A percentile compares a stretch with the other conserved stretches of the same genome.
phyloP scores from a whole-genome alignment of 30 jellyfish, hydroid and myxozoan genomes.

The Hydractinia symbiolongicarpus region DNA sequence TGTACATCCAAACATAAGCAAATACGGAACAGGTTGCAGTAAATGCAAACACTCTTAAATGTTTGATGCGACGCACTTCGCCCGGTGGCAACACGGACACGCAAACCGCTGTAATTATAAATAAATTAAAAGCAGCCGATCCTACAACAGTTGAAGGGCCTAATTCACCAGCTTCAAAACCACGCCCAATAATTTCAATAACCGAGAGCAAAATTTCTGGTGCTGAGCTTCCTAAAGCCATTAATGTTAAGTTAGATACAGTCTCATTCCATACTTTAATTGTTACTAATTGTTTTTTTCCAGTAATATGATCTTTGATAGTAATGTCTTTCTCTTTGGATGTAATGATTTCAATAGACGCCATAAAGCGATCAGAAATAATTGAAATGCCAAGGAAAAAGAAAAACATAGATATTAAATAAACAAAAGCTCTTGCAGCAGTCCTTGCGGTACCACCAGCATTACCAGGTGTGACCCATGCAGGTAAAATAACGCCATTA shows the following conservation, averaged over 20 bases:
- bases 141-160: constrained; percentile 99
- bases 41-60: constrained; percentile 89
- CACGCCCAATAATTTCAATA: constrained; percentile 79
- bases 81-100: constrained; percentile 89
- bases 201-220: constrained; percentile 97
- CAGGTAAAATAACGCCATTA: constrained; percentile 80
- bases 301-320: constrained; percentile 89
- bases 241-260: constrained; percentile 86
- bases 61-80: constrained; percentile 86
- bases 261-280: constrained; percentile 98
- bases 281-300: constrained; percentile 74
- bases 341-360: constrained; percentile 93
- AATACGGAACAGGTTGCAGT: constrained; percentile 83
- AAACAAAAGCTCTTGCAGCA: constrained; percentile 92
- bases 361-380: constrained; percentile 97
- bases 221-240: constrained; percentile 99
- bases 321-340: constrained; percentile 95
- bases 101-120: constrained; percentile 95
- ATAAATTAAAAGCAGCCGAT: constrained; percentile 97
- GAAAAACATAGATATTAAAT: constrained; percentile 82
- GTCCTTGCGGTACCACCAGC: constrained; percentile 57
- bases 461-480: constrained; percentile 50
- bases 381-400: constrained; percentile 97
- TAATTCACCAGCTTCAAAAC: constrained; percentile 91
- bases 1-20: constrained; percentile 97